Base-by-base conservation (phyloP, 2,888 invertebrate species). In the Mesochorus sp. region DNA sequence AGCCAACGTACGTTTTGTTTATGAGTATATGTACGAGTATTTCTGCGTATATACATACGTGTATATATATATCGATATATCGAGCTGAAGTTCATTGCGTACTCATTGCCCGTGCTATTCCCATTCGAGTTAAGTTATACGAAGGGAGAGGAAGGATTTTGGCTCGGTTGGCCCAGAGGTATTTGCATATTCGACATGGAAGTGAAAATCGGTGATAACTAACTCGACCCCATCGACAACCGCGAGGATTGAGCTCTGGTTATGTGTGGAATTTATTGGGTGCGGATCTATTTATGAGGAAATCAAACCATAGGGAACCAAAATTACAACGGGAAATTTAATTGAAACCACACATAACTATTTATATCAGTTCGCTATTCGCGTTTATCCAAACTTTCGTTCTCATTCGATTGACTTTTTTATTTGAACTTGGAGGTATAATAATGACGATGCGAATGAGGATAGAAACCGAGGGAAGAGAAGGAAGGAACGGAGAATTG, bases 191-290 rank as follows among this genome's bases (percentile, higher is more conserved):
- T 75, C 61, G 34, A 68, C 68, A 61, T 75, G 67, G 61, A 75
- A 75, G 68, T 75, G 68, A 59, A 68, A 75, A 68, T 75, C 74
- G 74, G 74, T 75, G 61, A 61, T 68, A 75, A 75, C 74, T 75
- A 51, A 66, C 34, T 61, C 59, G 68, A 26, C 17, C 53, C 59
- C 53, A 31, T 24, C 24, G 31, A 59, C 42, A 19, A 12, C 31
- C 59, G n/a, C n/a, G 31, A 47, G 31, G 17, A 75, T 75, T 44
- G 68, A 61, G 51, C 61, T 68, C 31, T 31, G 51, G 67, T 74
- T 67, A 74, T 49, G 44, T 44, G 49, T 26, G 39, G 61, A 39
- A 42, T 75, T 75, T 75, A 72, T 66, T 17, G 2, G 28, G 42
- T 51, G 28, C n/a, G 68, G 53, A 68, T 75, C 53, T 42, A 68